Percentiles rank a stretch among this genome's conserved stretches.
Evolutionary conservation across 2,797 vertebrate genomes (phyloP).

Genomic region (Chaenodraco wilsoni): DNA sequence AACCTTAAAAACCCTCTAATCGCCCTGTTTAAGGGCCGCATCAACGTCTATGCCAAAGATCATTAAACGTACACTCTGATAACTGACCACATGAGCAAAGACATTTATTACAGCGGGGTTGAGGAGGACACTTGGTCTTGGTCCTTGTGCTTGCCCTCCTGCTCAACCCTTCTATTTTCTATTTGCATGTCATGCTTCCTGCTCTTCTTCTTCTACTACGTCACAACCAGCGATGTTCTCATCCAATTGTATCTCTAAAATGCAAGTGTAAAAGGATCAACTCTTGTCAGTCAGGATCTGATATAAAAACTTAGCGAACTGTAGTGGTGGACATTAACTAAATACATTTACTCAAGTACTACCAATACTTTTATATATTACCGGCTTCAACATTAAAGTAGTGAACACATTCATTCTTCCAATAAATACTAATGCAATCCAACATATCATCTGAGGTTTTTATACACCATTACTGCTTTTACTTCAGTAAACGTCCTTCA

Average conservation of each 20-base stretch:
- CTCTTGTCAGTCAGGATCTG: slow-evolving; percentile 1
- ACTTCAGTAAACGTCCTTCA: too few relatives aligned
- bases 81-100: slow-evolving; percentile 43
- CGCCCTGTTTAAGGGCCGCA: slow-evolving; percentile 71
- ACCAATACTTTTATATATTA: too few relatives aligned
- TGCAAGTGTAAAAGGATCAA: background rate
- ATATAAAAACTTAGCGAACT: slow-evolving; percentile 4
- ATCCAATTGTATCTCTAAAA: slow-evolving; percentile 1
- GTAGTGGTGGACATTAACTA: too few relatives aligned
- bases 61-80: slow-evolving; percentile 69
- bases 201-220: background rate
- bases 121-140: slow-evolving; percentile 28
- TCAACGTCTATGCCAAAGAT: slow-evolving; percentile 67
- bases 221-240: background rate
- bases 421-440: too few relatives aligned
- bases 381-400: too few relatives aligned
- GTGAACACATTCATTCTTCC: too few relatives aligned
- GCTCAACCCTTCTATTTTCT: slow-evolving; percentile 3
- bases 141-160: slow-evolving; percentile 25
- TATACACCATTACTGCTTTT: too few relatives aligned
- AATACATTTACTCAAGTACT: too few relatives aligned
- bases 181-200: background rate
- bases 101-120: slow-evolving; percentile 47
- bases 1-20: slow-evolving; percentile 72
- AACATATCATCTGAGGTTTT: too few relatives aligned